These are phyloP conservation scores for Chymomyza caudatula DNA, from an alignment of 2,888 invertebrate genomes.

Conservation along the genomic window DNA sequence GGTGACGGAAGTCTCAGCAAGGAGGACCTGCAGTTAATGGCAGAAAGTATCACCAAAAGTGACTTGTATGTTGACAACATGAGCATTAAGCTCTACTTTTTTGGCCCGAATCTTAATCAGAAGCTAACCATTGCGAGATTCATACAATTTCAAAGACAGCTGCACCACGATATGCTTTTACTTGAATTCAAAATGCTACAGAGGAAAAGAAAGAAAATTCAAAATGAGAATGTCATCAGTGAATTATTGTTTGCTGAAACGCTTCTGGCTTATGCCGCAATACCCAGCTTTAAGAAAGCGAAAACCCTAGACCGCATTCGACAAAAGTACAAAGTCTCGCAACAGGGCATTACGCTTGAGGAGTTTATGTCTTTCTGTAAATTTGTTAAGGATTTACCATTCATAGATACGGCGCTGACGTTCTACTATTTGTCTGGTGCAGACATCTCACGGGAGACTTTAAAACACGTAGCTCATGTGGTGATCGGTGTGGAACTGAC, in stretches of 20 bases:
- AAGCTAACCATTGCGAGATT: slow-evolving; percentile 18
- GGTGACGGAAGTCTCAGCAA: slow-evolving; percentile 9
- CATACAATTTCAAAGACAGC: slow-evolving; percentile 23
- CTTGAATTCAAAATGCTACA: slow-evolving; percentile 30
- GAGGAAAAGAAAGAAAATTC: background rate
- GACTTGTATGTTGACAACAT: slow-evolving; percentile 1
- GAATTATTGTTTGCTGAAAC: slow-evolving; percentile 41
- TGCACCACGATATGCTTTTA: slow-evolving; percentile 26
- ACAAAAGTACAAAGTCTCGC: background rate
- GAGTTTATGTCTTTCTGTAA: slow-evolving; percentile 36
- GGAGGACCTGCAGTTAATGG: slow-evolving; percentile 7
- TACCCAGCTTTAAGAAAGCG: background rate
- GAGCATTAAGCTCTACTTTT: slow-evolving; percentile 24
- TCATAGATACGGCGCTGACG: slow-evolving; percentile 31
- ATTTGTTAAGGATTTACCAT: slow-evolving; percentile 23
- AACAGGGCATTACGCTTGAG: slow-evolving; percentile 10
- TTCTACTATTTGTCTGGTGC: slow-evolving; percentile 34
- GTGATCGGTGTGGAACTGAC: slow-evolving; percentile 23
- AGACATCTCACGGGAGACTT: slow-evolving; percentile 15
- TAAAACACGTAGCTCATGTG: slow-evolving; percentile 24
- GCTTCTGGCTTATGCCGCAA: slow-evolving; percentile 24
- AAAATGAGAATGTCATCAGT: slow-evolving; percentile 14
- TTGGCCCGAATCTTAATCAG: slow-evolving; percentile 19
- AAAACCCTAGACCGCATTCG: slow-evolving; percentile 7
- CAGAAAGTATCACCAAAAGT: slow-evolving; percentile 10